These are phyloP conservation scores for roundworm (Caenorhabditis elegans) DNA, from an alignment of 1,140 invertebrate genomes.

Conservation along the genomic window DNA sequence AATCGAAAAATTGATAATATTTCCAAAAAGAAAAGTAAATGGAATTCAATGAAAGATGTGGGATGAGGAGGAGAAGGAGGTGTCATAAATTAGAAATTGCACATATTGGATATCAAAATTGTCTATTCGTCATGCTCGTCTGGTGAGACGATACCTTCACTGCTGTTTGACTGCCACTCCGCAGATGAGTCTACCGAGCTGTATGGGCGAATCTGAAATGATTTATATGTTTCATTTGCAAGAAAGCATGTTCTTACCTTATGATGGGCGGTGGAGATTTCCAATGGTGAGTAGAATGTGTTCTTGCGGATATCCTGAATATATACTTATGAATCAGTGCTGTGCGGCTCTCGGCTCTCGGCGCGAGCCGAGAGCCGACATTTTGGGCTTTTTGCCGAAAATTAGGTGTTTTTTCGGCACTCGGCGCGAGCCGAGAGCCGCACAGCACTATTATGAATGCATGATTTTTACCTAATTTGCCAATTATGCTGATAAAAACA, in stretches of 20 bases:
- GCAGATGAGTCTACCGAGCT: slow-evolving; percentile 36
- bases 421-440: no score
- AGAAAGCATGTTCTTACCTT: slow-evolving; percentile 13
- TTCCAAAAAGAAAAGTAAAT: not conserved
- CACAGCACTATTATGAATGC: no score
- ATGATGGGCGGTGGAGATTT: slow-evolving; percentile 41
- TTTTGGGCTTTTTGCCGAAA: no score
- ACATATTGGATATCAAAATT: not conserved
- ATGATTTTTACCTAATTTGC: no score
- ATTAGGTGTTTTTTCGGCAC: no score
- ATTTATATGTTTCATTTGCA: not conserved
- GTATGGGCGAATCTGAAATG: slow-evolving; percentile 37
- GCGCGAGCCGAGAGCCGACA: no score
- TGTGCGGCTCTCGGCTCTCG: no score
- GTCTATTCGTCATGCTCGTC: slow-evolving; percentile 35
- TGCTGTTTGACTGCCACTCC: slow-evolving; percentile 45
- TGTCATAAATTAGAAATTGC: slow-evolving; percentile 21
- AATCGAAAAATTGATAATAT: not conserved
- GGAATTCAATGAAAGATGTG: not conserved
- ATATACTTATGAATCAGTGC: no score
- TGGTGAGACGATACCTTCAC: slow-evolving; percentile 41
- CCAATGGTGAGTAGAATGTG: slow-evolving; percentile 32
- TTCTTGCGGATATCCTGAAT: slow-evolving; percentile 8
- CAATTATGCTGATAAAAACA: no score
- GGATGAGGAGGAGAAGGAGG: not conserved